Evolutionary conservation across 1,140 invertebrate genomes (phyloP), one percentile per base, ranked within the genome.

Genomic region (Galendromus occidentalis): DNA sequence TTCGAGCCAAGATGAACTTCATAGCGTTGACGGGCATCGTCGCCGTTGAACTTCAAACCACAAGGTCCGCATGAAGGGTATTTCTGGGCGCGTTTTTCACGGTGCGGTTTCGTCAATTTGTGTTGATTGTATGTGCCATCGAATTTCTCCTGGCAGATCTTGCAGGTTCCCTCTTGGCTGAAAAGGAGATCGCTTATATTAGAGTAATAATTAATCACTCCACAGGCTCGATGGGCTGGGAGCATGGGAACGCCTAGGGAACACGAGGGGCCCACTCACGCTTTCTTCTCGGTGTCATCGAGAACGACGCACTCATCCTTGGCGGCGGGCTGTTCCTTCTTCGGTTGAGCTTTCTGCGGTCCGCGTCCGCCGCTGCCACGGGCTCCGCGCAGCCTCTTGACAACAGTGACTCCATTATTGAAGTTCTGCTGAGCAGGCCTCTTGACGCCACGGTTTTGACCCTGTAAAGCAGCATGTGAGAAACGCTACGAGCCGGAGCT

Each of bases 391-490:
- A 59, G 33, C 22, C 51, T 17, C 20, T 59, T 59, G 9, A 59
- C 51, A 59, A 59, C 51, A 33, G 51, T 59, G 51, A 59, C 51
- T 20, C 51, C 51, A 59, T 59, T 59, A 9, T 59, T 59, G 51
- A 59, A 59, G 51, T 59, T 25, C 51, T 59, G 51, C 51, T 25
- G 51, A 29, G 51, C 33, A 25, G 51, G 51, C 51, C 51, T 59
- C 22, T 59, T 59, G 33, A 59, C 51, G 22, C 51, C 51, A 25
- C 51, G 51, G 22, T 33, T 59, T 22, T 33, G 25, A 17, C 51
- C 51, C 51, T 59, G 51, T 22, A 59, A 59, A 22, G 12, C 17
- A 20, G 4, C n/a, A 39, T 39, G 4, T 39, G 4, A 39, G 33
- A 4, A 39, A 39, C 4, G 33, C 33, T 39, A 39, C 33, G 33